Conservation (phyloP, 2,888 invertebrate genomes). For the Lasioglossum oenotherae region DNA sequence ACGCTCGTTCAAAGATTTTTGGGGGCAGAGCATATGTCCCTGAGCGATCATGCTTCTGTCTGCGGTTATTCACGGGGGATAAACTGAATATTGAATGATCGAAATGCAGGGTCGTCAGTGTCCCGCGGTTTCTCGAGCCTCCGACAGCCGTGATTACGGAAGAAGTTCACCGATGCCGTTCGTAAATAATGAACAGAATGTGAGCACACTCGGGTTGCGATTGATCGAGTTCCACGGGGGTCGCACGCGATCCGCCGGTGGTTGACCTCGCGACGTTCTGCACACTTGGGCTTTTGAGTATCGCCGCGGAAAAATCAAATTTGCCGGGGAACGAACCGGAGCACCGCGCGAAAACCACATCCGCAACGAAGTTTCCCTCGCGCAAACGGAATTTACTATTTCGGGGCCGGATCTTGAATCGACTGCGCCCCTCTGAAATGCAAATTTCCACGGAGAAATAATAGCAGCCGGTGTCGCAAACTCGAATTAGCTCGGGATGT, state of each 20-base stretch:
- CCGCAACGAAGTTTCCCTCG: not conserved
- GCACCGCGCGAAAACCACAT: conserved; percentile 11
- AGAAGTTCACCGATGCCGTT: conserved; percentile 38
- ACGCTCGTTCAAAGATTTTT: no score
- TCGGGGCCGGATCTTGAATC: not conserved
- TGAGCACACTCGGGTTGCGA: conserved; percentile 51
- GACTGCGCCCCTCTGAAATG: not conserved
- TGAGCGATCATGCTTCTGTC: conserved; percentile 25
- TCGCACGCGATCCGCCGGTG: conserved; percentile 58
- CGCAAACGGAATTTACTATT: conserved; percentile 41
- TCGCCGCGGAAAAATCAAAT: conserved; percentile 54
- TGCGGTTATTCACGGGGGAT: not conserved
- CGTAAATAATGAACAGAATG: conserved; percentile 53
- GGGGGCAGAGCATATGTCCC: no score
- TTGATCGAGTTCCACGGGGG: conserved; percentile 51
- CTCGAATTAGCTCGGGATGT: not conserved
- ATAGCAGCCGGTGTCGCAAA: conserved; percentile 1
- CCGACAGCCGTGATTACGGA: not conserved
- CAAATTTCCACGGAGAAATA: not conserved
- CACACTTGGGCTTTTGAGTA: conserved; percentile 34
- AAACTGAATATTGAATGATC: conserved; percentile 4
- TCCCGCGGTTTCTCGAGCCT: not conserved
- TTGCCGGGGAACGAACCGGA: conserved; percentile 5
- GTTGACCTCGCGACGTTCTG: conserved; percentile 46
- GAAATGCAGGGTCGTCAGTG: not conserved